A percentile compares a stretch with the other conserved stretches of the same genome.
These are phyloP conservation scores for Gerris lacustris DNA, from an alignment of 2,888 invertebrate genomes.

Conservation along the genomic window DNA sequence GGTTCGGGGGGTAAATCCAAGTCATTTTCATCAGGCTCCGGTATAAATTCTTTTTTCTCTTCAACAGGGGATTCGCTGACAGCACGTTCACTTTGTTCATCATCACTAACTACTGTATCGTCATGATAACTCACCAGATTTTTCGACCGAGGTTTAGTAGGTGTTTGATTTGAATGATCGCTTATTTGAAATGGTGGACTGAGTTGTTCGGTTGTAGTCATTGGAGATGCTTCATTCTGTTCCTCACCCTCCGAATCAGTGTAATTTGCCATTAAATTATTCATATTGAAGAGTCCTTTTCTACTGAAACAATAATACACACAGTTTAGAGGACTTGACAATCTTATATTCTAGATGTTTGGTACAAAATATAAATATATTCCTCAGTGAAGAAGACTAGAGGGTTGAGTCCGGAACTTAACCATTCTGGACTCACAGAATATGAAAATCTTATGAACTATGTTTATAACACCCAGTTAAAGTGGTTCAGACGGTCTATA, in stretches of 20 bases:
- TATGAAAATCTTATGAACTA: too few relatives aligned
- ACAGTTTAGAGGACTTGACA: too few relatives aligned
- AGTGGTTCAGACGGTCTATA: too few relatives aligned
- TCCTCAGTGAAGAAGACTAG: too few relatives aligned
- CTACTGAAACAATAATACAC: too few relatives aligned
- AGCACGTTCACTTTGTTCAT: conserved; percentile 16
- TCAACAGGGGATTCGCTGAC: conserved; percentile 5
- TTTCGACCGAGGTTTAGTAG: conserved; percentile 13
- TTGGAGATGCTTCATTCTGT: background rate
- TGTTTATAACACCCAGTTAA: too few relatives aligned
- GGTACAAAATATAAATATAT: too few relatives aligned
- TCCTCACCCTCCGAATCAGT: conserved; percentile 87
- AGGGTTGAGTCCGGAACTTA: too few relatives aligned
- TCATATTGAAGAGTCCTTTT: too few relatives aligned
- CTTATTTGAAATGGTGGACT: background rate
- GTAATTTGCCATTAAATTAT: conserved; percentile 64
- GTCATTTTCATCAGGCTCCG: conserved; percentile 10
- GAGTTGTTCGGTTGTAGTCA: background rate
- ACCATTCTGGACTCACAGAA: too few relatives aligned
- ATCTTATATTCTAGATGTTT: too few relatives aligned
- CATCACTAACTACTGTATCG: conserved; percentile 23
- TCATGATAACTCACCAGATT: conserved; percentile 23
- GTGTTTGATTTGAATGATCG: background rate
- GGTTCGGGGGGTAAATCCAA: conserved; percentile 25
- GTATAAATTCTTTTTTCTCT: conserved; percentile 4